Conservation (phyloP, 2,797 vertebrate species). For the Diplodus puntazzo region DNA sequence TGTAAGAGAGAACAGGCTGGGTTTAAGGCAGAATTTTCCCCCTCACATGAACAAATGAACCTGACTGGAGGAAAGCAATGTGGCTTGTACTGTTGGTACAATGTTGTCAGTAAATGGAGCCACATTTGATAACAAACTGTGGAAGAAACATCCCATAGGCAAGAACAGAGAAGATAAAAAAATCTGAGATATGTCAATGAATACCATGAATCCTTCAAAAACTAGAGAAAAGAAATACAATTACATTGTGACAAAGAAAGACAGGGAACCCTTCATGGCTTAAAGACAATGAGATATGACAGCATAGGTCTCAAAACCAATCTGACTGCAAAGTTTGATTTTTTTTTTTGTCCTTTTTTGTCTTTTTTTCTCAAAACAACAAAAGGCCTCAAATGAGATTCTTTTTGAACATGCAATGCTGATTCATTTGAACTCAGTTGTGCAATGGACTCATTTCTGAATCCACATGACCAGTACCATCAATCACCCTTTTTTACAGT, state of each 20-base stretch:
- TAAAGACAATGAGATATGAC: slow-evolving; percentile 60
- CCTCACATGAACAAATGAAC: slow-evolving; percentile 70
- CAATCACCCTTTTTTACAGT: slow-evolving; percentile 70
- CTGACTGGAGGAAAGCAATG: slow-evolving; percentile 69
- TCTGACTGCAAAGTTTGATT: slow-evolving; percentile 60
- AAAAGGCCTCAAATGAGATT: slow-evolving; percentile 70
- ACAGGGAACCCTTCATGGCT: slow-evolving; percentile 56
- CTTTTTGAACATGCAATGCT: slow-evolving; percentile 75
- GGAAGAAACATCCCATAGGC: slow-evolving; percentile 45
- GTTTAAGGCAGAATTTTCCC: slow-evolving; percentile 87
- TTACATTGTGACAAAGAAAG: slow-evolving; percentile 42
- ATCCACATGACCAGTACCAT: slow-evolving; percentile 70
- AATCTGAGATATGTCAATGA: slow-evolving; percentile 60
- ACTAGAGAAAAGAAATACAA: slow-evolving; percentile 30
- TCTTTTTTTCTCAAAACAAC: slow-evolving; percentile 61
- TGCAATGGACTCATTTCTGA: slow-evolving; percentile 70
- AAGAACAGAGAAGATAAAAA: slow-evolving; percentile 49
- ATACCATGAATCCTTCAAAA: slow-evolving; percentile 50
- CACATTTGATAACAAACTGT: slow-evolving; percentile 60
- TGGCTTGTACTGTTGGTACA: slow-evolving; percentile 70
- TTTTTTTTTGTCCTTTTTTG: slow-evolving; percentile 31
- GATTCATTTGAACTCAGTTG: slow-evolving; percentile 76
- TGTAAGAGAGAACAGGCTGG: slow-evolving; percentile 82
- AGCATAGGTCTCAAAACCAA: slow-evolving; percentile 75
- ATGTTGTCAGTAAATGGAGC: slow-evolving; percentile 67